Conservation (phyloP, 2,113 vertebrate species). For the Agelaius phoeniceus region DNA sequence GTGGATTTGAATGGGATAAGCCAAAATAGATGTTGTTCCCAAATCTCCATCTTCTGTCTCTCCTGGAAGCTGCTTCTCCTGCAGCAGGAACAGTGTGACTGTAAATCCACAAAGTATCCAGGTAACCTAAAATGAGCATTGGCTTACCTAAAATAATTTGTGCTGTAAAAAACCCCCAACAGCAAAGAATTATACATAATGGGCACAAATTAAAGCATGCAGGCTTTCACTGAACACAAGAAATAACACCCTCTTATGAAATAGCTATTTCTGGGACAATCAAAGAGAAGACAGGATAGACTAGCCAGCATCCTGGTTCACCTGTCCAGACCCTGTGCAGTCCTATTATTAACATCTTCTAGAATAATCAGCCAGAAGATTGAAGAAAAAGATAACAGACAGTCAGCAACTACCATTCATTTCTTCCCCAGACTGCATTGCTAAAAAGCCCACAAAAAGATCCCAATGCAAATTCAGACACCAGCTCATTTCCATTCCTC, state of each 20-base stretch:
- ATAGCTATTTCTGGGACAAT: not conserved
- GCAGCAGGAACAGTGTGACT: not conserved
- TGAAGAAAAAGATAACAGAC: not conserved
- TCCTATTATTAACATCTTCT: not conserved
- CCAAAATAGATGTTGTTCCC: not conserved
- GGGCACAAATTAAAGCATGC: not conserved
- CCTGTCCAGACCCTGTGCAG: not conserved
- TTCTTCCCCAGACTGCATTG: not conserved
- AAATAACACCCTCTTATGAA: not conserved
- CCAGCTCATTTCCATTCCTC: not conserved
- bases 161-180: not conserved
- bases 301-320: not conserved
- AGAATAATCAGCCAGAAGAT: not conserved
- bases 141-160: not conserved
- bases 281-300: not conserved
- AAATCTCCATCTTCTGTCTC: not conserved
- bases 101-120: not conserved
- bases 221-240: not conserved
- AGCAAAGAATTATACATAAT: not conserved
- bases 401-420: not conserved
- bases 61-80: not conserved
- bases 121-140: not conserved
- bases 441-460: not conserved
- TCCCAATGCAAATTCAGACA: not conserved
- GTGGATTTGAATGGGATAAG: not conserved